A percentile compares a stretch with the other conserved stretches of the same genome.
phyloP scores from a whole-genome alignment of 2,113 vertebrate species.

The Cebidichthys violaceus region DNA sequence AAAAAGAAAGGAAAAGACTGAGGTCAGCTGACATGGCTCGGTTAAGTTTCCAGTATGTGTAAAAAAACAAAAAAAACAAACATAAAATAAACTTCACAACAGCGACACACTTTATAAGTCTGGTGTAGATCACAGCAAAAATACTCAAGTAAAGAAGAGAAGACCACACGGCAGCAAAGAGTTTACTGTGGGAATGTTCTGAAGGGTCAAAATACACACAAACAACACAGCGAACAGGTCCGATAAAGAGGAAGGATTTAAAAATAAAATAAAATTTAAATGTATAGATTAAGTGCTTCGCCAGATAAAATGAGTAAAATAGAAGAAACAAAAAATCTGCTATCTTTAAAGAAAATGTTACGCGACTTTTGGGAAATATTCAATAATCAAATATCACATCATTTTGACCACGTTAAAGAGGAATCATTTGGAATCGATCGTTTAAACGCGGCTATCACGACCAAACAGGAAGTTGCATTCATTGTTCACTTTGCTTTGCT shows the following conservation, averaged over 20 bases:
- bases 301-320: neutral
- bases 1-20: constrained; percentile 54
- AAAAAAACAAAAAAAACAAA: constrained; percentile 44
- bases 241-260: neutral
- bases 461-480: neutral
- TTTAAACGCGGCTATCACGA: neutral
- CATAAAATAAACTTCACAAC: constrained; percentile 62
- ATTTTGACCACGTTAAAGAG: neutral
- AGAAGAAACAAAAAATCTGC: neutral
- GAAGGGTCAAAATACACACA: neutral
- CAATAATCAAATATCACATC: neutral
- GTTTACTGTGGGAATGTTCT: constrained; percentile 7
- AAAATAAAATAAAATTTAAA: constrained; percentile 6
- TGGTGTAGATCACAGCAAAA: constrained; percentile 57
- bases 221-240: neutral
- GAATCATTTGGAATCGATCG: neutral
- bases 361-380: neutral
- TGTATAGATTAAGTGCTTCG: constrained; percentile 59
- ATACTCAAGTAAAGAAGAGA: constrained; percentile 28
- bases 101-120: constrained; percentile 50
- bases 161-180: constrained; percentile 13
- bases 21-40: constrained; percentile 79
- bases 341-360: neutral
- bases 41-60: constrained; percentile 73
- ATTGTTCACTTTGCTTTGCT: neutral